phyloP scores from a whole-genome alignment of 2,888 invertebrate species.

The Tanytarsus gracilentus region DNA sequence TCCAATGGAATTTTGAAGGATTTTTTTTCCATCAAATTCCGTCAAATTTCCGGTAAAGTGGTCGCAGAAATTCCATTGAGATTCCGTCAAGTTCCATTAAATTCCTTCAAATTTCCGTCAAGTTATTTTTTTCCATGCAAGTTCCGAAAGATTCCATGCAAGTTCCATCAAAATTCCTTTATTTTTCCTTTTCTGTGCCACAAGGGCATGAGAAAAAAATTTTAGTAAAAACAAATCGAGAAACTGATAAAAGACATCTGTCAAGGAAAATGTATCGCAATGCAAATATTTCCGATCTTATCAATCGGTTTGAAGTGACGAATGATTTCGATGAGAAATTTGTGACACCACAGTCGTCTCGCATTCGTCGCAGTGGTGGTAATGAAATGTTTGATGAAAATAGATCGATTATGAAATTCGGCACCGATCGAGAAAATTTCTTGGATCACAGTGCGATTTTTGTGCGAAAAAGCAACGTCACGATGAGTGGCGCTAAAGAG shows the following conservation, averaged over 20 bases:
- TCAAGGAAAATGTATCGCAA: not conserved
- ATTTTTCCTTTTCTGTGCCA: too few relatives aligned
- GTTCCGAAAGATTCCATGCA: too few relatives aligned
- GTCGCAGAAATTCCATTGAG: too few relatives aligned
- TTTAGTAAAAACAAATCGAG: too few relatives aligned
- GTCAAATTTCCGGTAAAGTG: too few relatives aligned
- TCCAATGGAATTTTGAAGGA: too few relatives aligned
- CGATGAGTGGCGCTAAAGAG: constrained; percentile 11
- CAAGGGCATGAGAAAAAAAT: too few relatives aligned
- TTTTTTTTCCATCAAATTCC: too few relatives aligned
- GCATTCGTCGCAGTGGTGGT: not conserved
- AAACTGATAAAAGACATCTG: not conserved
- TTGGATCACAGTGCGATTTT: not conserved
- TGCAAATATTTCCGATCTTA: constrained; percentile 21
- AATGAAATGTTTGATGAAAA: constrained; percentile 17
- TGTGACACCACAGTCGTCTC: not conserved
- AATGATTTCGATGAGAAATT: constrained; percentile 14
- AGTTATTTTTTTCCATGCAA: too few relatives aligned
- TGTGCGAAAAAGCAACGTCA: not conserved
- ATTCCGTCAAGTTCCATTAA: too few relatives aligned
- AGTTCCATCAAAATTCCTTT: too few relatives aligned
- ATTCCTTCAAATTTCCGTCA: too few relatives aligned
- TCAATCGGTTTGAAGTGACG: constrained; percentile 19
- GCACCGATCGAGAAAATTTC: not conserved
- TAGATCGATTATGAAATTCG: constrained; percentile 16